A percentile compares a stretch with the other conserved stretches of the same genome.
Evolutionary conservation across 2,113 vertebrate species (phyloP).

Genomic region (Mobula birostris): DNA sequence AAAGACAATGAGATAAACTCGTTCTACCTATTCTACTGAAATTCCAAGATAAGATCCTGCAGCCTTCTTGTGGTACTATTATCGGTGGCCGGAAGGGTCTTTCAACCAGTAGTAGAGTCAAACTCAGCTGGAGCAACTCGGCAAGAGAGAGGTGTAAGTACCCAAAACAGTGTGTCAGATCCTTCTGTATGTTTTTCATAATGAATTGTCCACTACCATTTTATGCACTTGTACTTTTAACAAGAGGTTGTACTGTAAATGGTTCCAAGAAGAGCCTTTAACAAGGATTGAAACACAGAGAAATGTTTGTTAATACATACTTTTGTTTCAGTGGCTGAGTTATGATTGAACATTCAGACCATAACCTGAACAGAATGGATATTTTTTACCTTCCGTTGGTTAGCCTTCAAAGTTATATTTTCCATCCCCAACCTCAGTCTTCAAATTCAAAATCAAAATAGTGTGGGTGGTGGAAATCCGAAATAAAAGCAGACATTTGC

Average conservation of each 20-base stretch:
- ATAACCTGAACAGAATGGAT: neutral
- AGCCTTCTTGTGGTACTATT: neutral
- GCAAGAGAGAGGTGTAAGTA: neutral
- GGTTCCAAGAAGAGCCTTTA: neutral
- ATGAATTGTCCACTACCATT: neutral
- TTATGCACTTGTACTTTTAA: neutral
- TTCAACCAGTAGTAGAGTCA: neutral
- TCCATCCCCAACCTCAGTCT: no score
- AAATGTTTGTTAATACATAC: neutral
- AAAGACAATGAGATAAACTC: neutral
- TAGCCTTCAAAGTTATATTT: neutral
- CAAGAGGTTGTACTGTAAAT: neutral
- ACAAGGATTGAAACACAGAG: neutral
- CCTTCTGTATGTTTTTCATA: neutral
- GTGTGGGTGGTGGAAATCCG: no score
- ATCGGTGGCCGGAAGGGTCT: neutral
- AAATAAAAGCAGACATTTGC: no score
- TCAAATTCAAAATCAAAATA: neutral
- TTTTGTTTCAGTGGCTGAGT: neutral
- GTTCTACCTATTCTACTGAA: neutral
- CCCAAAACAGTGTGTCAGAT: neutral
- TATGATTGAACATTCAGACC: neutral
- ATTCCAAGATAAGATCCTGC: neutral
- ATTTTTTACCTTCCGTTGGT: neutral
- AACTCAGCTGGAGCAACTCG: neutral